Evolutionary conservation across 2,888 invertebrate genomes (phyloP).

Genomic region (Ophion ellenae): DNA sequence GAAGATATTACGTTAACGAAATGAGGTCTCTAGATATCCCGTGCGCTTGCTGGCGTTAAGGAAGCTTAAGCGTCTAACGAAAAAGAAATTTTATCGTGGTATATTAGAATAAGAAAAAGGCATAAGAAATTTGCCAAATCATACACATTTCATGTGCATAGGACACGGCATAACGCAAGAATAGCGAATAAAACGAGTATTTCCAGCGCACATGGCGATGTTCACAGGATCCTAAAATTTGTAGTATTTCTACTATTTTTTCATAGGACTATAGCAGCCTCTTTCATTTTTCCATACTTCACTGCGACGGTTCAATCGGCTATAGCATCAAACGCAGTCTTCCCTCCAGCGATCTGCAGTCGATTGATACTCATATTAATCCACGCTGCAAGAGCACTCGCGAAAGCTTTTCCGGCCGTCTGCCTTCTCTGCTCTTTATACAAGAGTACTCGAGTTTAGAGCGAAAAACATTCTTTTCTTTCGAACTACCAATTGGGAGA

Average conservation of each 20-base stretch:
- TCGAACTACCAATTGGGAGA: not conserved
- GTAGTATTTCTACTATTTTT: too few relatives aligned
- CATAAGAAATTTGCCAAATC: too few relatives aligned
- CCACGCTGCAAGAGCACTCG: slow-evolving; percentile 57
- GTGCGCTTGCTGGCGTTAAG: too few relatives aligned
- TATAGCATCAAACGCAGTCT: not conserved
- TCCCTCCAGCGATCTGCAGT: not conserved
- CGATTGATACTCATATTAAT: not conserved
- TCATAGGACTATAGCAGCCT: too few relatives aligned
- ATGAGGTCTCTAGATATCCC: too few relatives aligned
- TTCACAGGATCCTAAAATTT: too few relatives aligned
- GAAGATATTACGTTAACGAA: too few relatives aligned
- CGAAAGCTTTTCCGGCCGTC: slow-evolving; percentile 59
- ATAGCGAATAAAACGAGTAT: too few relatives aligned
- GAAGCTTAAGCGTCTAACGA: too few relatives aligned
- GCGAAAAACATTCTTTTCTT: not conserved
- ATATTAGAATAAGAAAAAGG: not conserved
- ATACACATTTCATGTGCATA: too few relatives aligned
- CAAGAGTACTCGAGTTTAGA: slow-evolving; percentile 8
- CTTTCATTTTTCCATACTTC: not conserved
- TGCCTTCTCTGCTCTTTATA: slow-evolving; percentile 65
- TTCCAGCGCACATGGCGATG: too few relatives aligned
- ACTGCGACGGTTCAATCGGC: not conserved
- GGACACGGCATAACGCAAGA: too few relatives aligned
- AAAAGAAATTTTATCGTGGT: not conserved